These are phyloP conservation scores for Trinorchestia longiramus DNA, from an alignment of 1,140 invertebrate genomes.

Conservation along the genomic window DNA sequence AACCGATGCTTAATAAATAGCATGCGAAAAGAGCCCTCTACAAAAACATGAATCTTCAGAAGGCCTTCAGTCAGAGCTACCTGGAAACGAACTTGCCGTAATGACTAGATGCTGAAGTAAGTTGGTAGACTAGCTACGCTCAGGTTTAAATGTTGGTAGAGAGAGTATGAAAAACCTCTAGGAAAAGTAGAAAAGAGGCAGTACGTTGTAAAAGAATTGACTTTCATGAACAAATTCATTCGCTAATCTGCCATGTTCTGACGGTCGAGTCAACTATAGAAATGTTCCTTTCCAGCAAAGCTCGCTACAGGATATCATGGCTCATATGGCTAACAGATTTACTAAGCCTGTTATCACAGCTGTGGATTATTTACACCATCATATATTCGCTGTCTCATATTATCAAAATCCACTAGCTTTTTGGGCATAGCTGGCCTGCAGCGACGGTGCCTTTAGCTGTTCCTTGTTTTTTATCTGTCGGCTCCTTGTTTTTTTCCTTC, in stretches of 20 bases:
- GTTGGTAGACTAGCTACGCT: not conserved
- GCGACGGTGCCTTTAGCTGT: not conserved
- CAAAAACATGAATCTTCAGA: not conserved
- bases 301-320: conserved; percentile 40
- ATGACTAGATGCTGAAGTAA: not conserved
- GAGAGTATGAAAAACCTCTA: not conserved
- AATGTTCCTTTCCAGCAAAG: conserved; percentile 18
- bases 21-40: not conserved
- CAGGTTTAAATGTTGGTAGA: not conserved
- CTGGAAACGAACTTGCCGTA: not conserved
- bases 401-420: conserved; percentile 22
- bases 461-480: not conserved
- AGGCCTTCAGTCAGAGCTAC: not conserved
- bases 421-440: not conserved
- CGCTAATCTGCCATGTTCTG: not conserved
- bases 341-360: not conserved
- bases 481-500: conserved; percentile 2
- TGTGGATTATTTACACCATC: conserved; percentile 3
- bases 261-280: not conserved
- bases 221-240: not conserved
- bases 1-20: not conserved
- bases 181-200: not conserved
- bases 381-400: not conserved
- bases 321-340: conserved; percentile 26
- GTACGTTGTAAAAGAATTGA: not conserved